phyloP scores from a whole-genome alignment of 2,113 vertebrate genomes.

The Anguilla japonica region DNA sequence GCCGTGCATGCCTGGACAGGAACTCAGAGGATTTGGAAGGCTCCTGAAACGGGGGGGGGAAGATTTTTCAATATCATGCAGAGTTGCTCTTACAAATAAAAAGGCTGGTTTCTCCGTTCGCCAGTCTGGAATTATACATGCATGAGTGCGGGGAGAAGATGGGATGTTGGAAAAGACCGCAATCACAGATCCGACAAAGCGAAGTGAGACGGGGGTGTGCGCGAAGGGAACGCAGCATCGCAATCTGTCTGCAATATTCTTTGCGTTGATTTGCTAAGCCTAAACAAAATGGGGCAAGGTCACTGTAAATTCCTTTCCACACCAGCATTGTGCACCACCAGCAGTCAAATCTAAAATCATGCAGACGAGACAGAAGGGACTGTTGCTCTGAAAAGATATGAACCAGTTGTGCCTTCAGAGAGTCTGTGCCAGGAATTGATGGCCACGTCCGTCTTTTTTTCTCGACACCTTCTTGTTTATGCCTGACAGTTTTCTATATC shows the following conservation, averaged over 20 bases:
- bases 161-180: conserved; percentile 20
- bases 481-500: background rate
- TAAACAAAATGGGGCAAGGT: background rate
- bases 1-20: background rate
- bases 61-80: background rate
- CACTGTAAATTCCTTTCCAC: background rate
- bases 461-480: background rate
- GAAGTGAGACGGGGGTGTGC: background rate
- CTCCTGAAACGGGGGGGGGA: background rate
- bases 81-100: background rate
- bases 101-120: conserved; percentile 23
- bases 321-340: background rate
- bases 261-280: background rate
- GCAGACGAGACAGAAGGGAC: background rate
- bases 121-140: conserved; percentile 17
- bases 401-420: background rate
- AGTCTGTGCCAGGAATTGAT: background rate
- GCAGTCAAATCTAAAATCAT: background rate
- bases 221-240: conserved; percentile 7
- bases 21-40: background rate
- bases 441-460: background rate
- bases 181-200: conserved; percentile 19
- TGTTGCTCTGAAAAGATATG: background rate
- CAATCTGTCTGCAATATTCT: background rate
- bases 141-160: conserved; percentile 4